Conservation (phyloP, 92 coral and sea anemone species). For the Galaxea fascicularis region DNA sequence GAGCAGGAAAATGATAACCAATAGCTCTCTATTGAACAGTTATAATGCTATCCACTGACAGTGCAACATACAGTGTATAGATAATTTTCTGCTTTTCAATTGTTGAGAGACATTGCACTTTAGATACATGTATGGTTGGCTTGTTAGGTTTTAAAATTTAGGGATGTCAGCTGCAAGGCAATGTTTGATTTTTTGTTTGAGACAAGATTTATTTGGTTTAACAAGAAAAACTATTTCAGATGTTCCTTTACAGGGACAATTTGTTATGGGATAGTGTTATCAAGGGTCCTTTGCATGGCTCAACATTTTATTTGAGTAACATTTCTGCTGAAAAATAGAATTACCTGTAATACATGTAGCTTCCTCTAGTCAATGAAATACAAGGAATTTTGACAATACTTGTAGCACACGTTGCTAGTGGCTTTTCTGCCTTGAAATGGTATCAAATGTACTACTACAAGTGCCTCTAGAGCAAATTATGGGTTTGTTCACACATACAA, state of each 20-base stretch:
- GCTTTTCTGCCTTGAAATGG: conserved; percentile 3
- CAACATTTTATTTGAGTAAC: conserved; percentile 4
- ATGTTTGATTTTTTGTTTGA: conserved; percentile 15
- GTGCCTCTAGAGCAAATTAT: neutral
- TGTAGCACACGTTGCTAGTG: neutral
- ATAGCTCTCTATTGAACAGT: conserved; percentile 8
- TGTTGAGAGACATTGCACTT: conserved; percentile 17
- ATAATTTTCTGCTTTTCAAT: conserved; percentile 10
- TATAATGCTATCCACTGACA: conserved; percentile 10
- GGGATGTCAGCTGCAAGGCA: conserved; percentile 14
- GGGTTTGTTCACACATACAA: neutral
- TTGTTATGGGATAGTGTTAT: neutral
- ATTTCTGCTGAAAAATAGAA: conserved; percentile 1
- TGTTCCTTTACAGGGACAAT: neutral
- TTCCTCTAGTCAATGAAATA: neutral
- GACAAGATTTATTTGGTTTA: conserved; percentile 1
- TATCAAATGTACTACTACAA: neutral
- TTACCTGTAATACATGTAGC: neutral
- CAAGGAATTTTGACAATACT: conserved; percentile 4
- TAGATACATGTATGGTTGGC: conserved; percentile 10
- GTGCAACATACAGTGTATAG: conserved; percentile 14
- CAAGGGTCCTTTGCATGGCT: neutral
- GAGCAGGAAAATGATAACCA: conserved; percentile 21
- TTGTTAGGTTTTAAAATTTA: conserved; percentile 7
- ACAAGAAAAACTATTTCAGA: neutral